Evolutionary conservation across 2,113 vertebrate genomes (phyloP).

Genomic region (Neolamprologus ventralis): DNA sequence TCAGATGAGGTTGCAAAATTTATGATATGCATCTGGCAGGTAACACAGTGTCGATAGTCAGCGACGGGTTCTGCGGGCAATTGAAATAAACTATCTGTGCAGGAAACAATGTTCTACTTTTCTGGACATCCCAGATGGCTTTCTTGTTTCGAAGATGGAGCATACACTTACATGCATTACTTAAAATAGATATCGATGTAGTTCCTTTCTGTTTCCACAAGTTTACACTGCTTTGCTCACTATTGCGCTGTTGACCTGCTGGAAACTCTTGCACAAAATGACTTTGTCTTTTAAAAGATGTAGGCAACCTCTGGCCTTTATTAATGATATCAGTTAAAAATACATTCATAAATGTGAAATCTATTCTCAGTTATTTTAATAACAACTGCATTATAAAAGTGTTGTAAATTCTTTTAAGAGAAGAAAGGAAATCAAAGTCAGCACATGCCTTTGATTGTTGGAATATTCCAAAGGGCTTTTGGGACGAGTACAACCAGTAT

Average conservation of each 20-base stretch:
- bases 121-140: rapidly evolving
- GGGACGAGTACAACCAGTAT: background rate
- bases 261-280: background rate
- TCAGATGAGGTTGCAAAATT: background rate
- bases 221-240: background rate
- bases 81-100: background rate
- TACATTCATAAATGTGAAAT: background rate
- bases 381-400: background rate
- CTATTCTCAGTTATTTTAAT: background rate
- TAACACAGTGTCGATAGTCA: background rate
- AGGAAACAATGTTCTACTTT: background rate
- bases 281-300: background rate
- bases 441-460: background rate
- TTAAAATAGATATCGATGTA: background rate
- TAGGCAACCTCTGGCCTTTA: background rate
- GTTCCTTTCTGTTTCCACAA: background rate
- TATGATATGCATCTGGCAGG: rapidly evolving
- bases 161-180: background rate
- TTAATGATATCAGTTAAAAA: background rate
- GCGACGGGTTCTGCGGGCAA: background rate
- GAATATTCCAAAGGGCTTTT: rapidly evolving
- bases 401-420: background rate
- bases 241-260: rapidly evolving
- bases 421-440: rapidly evolving
- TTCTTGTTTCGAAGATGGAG: rapidly evolving